Conservation (phyloP, 2,888 invertebrate genomes). For the Ophion slaviceki region DNA sequence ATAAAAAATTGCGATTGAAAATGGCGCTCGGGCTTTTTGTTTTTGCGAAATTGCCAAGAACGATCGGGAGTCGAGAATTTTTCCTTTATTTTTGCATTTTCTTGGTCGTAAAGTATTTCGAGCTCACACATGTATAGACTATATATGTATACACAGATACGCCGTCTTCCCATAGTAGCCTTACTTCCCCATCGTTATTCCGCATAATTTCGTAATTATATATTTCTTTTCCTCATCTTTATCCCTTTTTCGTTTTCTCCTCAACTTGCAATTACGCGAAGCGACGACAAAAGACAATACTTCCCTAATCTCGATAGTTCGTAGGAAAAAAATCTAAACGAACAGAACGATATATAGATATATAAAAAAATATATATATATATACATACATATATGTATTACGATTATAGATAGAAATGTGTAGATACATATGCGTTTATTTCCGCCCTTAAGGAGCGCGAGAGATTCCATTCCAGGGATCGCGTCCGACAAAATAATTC, state of each 20-base stretch:
- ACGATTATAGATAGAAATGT: conserved; percentile 69
- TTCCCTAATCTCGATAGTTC: conserved; percentile 51
- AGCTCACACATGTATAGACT: conserved; percentile 2
- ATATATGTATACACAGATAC: conserved; percentile 41
- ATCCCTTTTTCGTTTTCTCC: conserved; percentile 14
- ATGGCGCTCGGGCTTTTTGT: neutral
- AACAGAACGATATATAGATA: conserved; percentile 24
- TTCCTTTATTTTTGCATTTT: conserved; percentile 16
- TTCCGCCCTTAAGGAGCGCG: conserved; percentile 39
- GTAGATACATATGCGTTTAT: conserved; percentile 67
- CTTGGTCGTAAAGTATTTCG: conserved; percentile 7
- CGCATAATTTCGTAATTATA: conserved; percentile 55
- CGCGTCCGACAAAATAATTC: conserved; percentile 20
- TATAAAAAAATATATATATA: conserved; percentile 60
- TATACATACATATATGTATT: conserved; percentile 62
- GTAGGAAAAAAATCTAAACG: conserved; percentile 39
- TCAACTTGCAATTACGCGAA: conserved; percentile 55
- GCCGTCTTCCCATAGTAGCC: conserved; percentile 76
- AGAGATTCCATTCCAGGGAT: conserved; percentile 64
- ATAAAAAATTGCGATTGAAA: neutral
- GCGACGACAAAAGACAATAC: conserved; percentile 53
- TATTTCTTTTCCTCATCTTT: conserved; percentile 25
- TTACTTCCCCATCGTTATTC: conserved; percentile 66
- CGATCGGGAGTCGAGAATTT: neutral
- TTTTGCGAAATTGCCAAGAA: conserved; percentile 6